phyloP scores from a whole-genome alignment of 2,797 vertebrate species.

The Sebastes alutus region DNA sequence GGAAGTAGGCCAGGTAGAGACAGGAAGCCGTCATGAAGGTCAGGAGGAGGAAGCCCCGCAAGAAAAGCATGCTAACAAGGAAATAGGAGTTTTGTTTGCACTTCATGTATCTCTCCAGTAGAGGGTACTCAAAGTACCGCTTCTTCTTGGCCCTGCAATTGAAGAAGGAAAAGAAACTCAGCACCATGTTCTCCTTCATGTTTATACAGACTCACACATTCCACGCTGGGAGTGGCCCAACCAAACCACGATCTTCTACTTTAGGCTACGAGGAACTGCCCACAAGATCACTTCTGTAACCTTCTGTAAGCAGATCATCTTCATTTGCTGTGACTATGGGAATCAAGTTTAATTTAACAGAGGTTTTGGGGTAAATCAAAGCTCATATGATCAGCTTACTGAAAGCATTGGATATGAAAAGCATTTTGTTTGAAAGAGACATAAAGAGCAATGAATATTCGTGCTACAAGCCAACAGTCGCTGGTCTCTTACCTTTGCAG shows the following conservation, averaged over 20 bases:
- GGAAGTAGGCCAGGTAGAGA: constrained; percentile 94
- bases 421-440: neutral
- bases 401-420: neutral
- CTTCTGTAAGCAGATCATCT: neutral
- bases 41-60: constrained; percentile 91
- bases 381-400: neutral
- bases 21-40: constrained; percentile 90
- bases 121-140: constrained; percentile 95
- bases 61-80: constrained; percentile 90
- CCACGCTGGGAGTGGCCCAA: neutral
- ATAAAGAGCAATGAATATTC: neutral
- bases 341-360: constrained; percentile 11
- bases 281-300: neutral
- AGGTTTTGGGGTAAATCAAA: neutral
- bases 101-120: constrained; percentile 93
- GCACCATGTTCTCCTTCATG: neutral
- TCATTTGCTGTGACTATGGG: neutral
- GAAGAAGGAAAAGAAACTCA: constrained; percentile 31
- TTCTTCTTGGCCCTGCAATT: constrained; percentile 85
- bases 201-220: constrained; percentile 9
- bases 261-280: constrained; percentile 1
- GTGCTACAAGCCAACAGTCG: neutral
- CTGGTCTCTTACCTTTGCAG: constrained; percentile 85
- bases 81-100: constrained; percentile 92
- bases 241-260: constrained; percentile 20